Conservation (phyloP, 2,797 vertebrate species). For the Octomys mimax region DNA sequence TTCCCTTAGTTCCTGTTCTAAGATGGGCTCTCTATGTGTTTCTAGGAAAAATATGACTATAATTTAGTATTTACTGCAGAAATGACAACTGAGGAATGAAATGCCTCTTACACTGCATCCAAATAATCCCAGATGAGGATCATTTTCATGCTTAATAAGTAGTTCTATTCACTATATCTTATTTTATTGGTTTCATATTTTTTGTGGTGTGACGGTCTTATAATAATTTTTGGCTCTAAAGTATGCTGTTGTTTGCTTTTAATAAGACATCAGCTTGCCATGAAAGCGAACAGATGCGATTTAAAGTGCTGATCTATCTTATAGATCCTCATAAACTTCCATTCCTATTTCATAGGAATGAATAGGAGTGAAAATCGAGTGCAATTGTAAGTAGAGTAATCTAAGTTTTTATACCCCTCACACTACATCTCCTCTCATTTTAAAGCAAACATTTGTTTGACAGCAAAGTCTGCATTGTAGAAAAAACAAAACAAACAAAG, state of each 20-base stretch:
- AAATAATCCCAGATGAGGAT: constrained; percentile 65
- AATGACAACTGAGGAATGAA: constrained; percentile 65
- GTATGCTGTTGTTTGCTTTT: constrained; percentile 67
- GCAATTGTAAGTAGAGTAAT: constrained; percentile 57
- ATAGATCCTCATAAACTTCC: constrained; percentile 56
- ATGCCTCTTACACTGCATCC: constrained; percentile 47
- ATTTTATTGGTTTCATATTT: constrained; percentile 68
- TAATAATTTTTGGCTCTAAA: constrained; percentile 74
- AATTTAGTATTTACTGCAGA: constrained; percentile 68
- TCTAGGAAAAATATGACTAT: constrained; percentile 30
- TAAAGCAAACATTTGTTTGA: constrained; percentile 13
- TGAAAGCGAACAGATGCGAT: constrained; percentile 70
- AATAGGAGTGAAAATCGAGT: constrained; percentile 65
- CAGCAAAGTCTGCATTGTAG: background rate
- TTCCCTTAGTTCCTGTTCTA: background rate
- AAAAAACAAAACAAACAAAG: background rate
- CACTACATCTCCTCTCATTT: background rate
- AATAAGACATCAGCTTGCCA: constrained; percentile 71
- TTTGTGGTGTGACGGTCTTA: constrained; percentile 44
- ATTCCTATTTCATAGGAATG: constrained; percentile 54
- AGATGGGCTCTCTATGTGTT: background rate
- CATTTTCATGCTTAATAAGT: constrained; percentile 76
- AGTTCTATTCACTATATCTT: constrained; percentile 55
- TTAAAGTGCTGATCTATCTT: constrained; percentile 68
- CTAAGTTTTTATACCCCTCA: constrained; percentile 7